phyloP scores from a whole-genome alignment of 2,888 invertebrate species.

The Pinctada fucata region DNA sequence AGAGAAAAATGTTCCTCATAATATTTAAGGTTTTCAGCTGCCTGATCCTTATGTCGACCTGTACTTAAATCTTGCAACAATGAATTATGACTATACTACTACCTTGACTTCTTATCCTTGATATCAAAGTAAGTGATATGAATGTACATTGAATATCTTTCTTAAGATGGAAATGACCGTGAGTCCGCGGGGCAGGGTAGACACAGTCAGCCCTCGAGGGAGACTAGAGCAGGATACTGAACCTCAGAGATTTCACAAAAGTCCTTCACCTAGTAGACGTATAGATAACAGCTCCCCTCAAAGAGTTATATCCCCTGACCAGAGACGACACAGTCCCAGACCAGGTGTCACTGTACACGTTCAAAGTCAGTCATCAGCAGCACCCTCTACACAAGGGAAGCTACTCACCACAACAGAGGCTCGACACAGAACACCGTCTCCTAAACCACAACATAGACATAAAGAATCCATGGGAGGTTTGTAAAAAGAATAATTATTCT shows the following conservation, averaged over 20 bases:
- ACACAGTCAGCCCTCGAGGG: too few species aligned
- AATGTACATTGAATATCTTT: too few species aligned
- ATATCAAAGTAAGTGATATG: too few species aligned
- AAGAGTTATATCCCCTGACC: constrained; percentile 8
- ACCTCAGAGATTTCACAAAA: not conserved
- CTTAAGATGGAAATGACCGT: too few species aligned
- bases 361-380: constrained; percentile 4
- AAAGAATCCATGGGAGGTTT: constrained; percentile 31
- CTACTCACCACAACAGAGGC: not conserved
- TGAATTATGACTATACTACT: too few species aligned
- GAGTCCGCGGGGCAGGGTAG: too few species aligned
- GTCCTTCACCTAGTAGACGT: constrained; percentile 7
- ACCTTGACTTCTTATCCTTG: too few species aligned
- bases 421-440: constrained; percentile 29
- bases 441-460: constrained; percentile 40
- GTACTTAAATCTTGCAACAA: too few species aligned
- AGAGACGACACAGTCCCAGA: constrained; percentile 4
- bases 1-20: too few species aligned
- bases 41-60: too few species aligned
- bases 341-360: not conserved
- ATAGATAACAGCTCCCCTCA: not conserved
- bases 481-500: not conserved
- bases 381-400: not conserved
- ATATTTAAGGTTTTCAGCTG: too few species aligned
- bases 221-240: too few species aligned